Evolutionary conservation across 2,113 vertebrate genomes (phyloP), one percentile per base, ranked within the genome.

Genomic region (Lathamus discolor): DNA sequence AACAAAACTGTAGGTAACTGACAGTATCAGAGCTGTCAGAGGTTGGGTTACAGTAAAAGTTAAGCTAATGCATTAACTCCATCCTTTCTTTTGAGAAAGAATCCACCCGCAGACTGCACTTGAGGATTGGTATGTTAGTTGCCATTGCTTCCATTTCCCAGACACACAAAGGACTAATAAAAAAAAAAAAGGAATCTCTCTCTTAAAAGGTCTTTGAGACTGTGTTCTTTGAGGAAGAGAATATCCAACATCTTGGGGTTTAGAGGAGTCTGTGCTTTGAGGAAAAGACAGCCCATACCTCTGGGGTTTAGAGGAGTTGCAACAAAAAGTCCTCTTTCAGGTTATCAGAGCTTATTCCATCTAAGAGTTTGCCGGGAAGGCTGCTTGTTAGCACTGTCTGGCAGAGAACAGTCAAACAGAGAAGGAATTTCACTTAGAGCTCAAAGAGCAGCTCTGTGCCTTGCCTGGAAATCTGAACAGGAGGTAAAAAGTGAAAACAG

Each of bases 371-470:
- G 29, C 92, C 41, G 59, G 77, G 69, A 84, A 93, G 80, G 88
- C 5, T 52, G 76, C 93, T 93, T 66, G 90, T 96, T 96, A 97
- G 80, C 83, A 13, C 51, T 62, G 69, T 11, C 79, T 92, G 80
- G 43, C 83, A 94, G 46, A 74, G 67, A 83, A 48, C 64, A 94
- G 72, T 29, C 33, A 75, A 31, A 85, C 72, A 81, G 67, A 61
- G 83, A 25, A 75, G 55, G 48, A 76, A 86, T 95, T 79, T 94
- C 83, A 93, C 64, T 92, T 25, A 68, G 14, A 84, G 86, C 73
- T 96, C 90, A 63, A 74, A 46, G 14, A 82, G 78, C 78, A 93
- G 90, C 35, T 61, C 85, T 44, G 76, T 24, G 68, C 22, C 80
- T 95, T 49, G 68, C 64, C 90, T 90, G 52, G 46, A 48, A 88